Evolutionary conservation across 2,113 vertebrate genomes (phyloP), one percentile per base, ranked within the genome.

Genomic region (Cichladusa arquata): DNA sequence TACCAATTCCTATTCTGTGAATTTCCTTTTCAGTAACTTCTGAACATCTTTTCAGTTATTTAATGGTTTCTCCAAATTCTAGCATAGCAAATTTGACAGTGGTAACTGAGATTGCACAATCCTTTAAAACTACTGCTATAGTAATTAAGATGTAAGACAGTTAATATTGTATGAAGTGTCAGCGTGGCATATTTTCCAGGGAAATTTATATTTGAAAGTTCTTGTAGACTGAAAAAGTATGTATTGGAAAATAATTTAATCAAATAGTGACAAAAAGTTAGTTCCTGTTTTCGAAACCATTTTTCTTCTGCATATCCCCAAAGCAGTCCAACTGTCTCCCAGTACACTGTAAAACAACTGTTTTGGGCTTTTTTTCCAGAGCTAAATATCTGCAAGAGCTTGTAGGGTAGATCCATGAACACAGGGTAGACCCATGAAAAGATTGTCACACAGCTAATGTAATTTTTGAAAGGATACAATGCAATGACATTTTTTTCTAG

Each of bases 391-490:
- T 93, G 19, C 17, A 90, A 71, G 76, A 74, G n/a, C 14, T 67
- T 47, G 42, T 44, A 72, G 16, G 42, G 12, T n/a, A 64, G n/a
- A 29, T 60, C 34, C 29, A 19, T 58, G 64, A 86, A 61, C 73
- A 34, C 65, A 70, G 61, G 72, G n/a, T 66, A 73, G 42, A 82
- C 56, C 31, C 77, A 25, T 78, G 47, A 70, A 78, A 93, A 95
- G 47, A 53, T 25, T 38, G 1, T 79, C 64, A 88, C n/a, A 84
- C 17, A 81, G 44, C 34, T 82, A 92, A 87, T 33, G 64, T 94
- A 81, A 72, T 95, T 96, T 94, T 93, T 97, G 81, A 85, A 72
- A 93, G 25, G 62, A 65, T 82, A 61, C 23, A 90, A 34, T 53
- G 38, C 8, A 5, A 73, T 90, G 25, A 26, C 40, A 56, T 34